Base-by-base conservation (phyloP, 92 coral and sea anemone genomes). In the Actinernus sp. region DNA sequence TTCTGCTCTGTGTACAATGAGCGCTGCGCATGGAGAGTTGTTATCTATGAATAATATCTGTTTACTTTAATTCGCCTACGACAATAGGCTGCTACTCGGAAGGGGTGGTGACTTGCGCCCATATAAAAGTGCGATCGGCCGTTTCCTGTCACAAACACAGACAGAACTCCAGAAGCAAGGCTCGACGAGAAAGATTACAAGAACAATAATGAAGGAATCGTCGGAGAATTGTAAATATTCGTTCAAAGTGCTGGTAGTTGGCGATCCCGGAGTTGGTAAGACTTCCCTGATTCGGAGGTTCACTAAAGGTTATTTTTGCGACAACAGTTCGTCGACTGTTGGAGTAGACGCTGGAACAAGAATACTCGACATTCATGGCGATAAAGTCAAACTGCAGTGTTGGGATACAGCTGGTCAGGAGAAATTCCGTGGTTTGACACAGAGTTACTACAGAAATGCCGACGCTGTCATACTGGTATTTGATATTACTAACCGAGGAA, bases 341-440 rank as follows among this genome's bases (percentile, higher is more conserved):
- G 99, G 99, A 26, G 99, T 95, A 46, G 99, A 95, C 58, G 74
- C 84, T 49, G 93, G 90, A 22, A 79, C 91, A 45, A 83, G 90
- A 51, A 73, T 85, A 7, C 71, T 95, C 63, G 95, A 95, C 52
- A 93, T 91, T 19, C 92, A 83, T 27, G 99, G 99, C 50, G 99
- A 95, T 31, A 91, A 80, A 54, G 94, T 95, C 27, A 95, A 91
- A 62, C 77, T 95, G 10, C 99, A 95, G 65, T 95, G 99, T 47
- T 92, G 97, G 93, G 99, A 95, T 61, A 95, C 99, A 1, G 99
- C 99, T 33, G 99, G 99, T 9, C 93, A 91, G 64, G 99, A 95
- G 53, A 79, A 88, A 70, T 91, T 91, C 56, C 88, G 88, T 47
- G 83, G 95, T 1, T 66, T 95, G 31, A 95, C 99, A 18, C 90